Evolutionary conservation across 2,888 invertebrate species (phyloP), one percentile per base, ranked within the genome.

Genomic region (Barypeithes pellucidus): DNA sequence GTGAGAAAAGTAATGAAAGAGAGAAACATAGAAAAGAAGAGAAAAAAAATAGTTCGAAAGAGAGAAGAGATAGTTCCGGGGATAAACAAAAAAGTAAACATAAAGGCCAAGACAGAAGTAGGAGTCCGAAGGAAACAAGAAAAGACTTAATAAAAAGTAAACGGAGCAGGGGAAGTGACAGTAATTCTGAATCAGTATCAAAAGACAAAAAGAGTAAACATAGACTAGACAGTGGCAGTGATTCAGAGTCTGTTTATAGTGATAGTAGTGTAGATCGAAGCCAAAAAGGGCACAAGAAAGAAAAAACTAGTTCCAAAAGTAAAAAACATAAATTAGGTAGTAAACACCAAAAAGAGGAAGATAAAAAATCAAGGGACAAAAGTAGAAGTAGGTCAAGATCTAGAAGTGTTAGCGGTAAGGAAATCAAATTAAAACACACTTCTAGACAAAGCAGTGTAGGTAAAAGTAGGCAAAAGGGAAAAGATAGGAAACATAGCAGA

Each of bases 1-100:
- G 22, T 36, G 61, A 73, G 20, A 50, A 84, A 82, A 78, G 83
- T 81, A 77, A 85, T 80, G 83, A 85, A 81, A 77, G 82, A 81
- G 81, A 84, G 65, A 81, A 80, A 76, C 77, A 81, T 63, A 81
- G 76, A 75, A 79, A 79, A 69, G 82, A 79, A 76, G 71, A 79
- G 52, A 75, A 75, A 45, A 76, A 75, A 52, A 67, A 78, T 50
- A 72, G 75, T 70, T 62, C 76, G 33, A 67, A 76, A 72, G 61
- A 75, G 71, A 59, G 54, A 39, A 47, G 72, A 63, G 16, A 67
- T 47, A 80, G 82, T 47, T 20, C 69, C 50, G 80, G 82, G 20
- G 77, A 77, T 2, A 75, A 75, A 60, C 66, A 75, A 43, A 63
- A 71, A 65, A 62, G 67, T 66, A 77, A 78, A 68, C 79, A 80